Conservation (phyloP, 2,113 vertebrate genomes). For the Alosa alosa region DNA sequence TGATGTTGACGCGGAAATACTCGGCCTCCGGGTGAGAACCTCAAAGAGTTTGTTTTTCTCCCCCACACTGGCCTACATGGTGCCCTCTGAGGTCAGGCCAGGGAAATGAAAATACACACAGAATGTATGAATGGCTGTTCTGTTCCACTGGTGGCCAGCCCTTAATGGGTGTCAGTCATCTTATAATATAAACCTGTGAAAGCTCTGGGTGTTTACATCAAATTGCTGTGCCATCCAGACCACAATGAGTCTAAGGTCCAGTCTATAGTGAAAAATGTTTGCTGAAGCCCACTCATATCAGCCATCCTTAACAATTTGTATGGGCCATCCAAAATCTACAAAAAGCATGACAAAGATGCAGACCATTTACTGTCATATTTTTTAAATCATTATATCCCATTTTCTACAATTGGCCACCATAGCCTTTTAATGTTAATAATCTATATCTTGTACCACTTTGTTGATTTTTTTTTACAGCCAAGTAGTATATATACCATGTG, state of each 20-base stretch:
- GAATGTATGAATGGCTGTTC: neutral
- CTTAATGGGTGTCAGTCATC: neutral
- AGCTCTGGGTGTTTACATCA: neutral
- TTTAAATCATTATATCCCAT: neutral
- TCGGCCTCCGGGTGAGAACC: slow-evolving; percentile 9
- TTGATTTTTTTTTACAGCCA: neutral
- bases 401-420: neutral
- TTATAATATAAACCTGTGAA: neutral
- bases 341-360: neutral
- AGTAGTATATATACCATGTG: neutral
- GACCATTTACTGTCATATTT: neutral
- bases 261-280: neutral
- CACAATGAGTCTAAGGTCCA: neutral
- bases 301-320: neutral
- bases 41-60: neutral
- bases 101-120: slow-evolving; percentile 7
- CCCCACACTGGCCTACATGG: neutral
- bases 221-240: neutral
- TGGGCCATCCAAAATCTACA: neutral
- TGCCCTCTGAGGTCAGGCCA: slow-evolving; percentile 8
- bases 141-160: neutral
- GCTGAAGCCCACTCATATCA: neutral
- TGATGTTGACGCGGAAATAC: slow-evolving; percentile 36
- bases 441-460: neutral
- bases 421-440: neutral